Evolutionary conservation across 2,113 vertebrate species (phyloP).

Genomic region (Cavia aperea): DNA sequence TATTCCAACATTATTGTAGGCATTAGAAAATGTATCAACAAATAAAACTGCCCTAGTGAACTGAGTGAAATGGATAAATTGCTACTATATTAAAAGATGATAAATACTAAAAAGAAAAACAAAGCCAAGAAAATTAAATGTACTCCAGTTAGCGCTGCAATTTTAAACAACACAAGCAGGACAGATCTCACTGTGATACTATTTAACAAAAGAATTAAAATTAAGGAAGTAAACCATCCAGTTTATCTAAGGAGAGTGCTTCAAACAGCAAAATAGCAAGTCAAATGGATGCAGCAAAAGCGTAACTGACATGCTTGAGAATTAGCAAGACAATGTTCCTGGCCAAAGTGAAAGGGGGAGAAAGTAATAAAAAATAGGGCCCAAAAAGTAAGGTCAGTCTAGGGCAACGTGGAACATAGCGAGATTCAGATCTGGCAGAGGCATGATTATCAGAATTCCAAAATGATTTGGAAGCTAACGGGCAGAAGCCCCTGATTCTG

Average conservation of each 20-base stretch:
- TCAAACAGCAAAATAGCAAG: neutral
- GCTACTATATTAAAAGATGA: neutral
- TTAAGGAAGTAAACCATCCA: neutral
- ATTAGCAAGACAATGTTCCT: neutral
- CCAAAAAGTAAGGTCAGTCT: neutral
- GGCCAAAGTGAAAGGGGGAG: neutral
- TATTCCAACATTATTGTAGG: neutral
- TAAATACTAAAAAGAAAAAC: conserved; percentile 17
- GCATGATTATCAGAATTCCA: neutral
- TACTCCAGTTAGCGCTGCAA: neutral
- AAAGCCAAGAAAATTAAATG: neutral
- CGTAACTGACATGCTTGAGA: neutral
- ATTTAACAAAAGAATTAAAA: neutral
- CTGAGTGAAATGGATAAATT: neutral
- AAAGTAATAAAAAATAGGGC: neutral
- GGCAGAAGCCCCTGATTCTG: neutral
- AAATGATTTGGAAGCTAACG: neutral
- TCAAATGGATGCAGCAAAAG: neutral
- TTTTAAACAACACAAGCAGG: neutral
- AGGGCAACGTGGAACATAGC: neutral
- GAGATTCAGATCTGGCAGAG: neutral
- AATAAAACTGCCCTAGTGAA: conserved; percentile 17
- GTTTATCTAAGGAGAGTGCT: neutral
- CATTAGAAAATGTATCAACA: neutral
- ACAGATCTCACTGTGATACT: neutral